A percentile compares a stretch with the other conserved stretches of the same genome.
These are phyloP conservation scores for Anastrepha ludens DNA, from an alignment of 1,140 invertebrate species.

Conservation along the genomic window DNA sequence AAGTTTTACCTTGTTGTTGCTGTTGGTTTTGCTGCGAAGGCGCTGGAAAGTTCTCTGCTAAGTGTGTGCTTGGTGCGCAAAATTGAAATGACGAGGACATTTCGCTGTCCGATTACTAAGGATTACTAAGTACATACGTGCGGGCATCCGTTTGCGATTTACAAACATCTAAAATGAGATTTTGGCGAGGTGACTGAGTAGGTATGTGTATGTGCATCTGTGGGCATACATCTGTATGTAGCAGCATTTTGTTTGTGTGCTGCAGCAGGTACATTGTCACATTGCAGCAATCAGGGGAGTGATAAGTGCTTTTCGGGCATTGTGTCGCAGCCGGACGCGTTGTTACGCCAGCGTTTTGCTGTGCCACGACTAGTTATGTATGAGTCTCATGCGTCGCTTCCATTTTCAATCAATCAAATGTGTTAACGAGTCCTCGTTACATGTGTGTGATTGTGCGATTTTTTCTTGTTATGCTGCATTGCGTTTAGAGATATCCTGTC, in stretches of 20 bases:
- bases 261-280: slow-evolving; percentile 48
- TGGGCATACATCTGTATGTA: background rate
- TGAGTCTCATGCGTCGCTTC: slow-evolving; percentile 53
- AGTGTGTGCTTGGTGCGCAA: slow-evolving; percentile 14
- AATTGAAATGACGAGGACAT: slow-evolving; percentile 40
- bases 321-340: background rate
- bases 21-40: background rate
- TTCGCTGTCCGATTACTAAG: slow-evolving; percentile 30
- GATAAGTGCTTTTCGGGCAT: slow-evolving; percentile 55
- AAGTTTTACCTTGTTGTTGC: background rate
- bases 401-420: slow-evolving; percentile 56
- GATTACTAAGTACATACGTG: slow-evolving; percentile 3
- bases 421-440: slow-evolving; percentile 51
- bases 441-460: background rate
- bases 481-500: slow-evolving; percentile 25
- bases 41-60: background rate
- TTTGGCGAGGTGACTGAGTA: background rate
- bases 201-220: background rate
- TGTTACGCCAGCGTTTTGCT: background rate
- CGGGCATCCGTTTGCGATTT: slow-evolving; percentile 2
- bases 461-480: slow-evolving; percentile 8
- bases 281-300: slow-evolving; percentile 51
- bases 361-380: slow-evolving; percentile 16
- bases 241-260: background rate
- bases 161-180: background rate